Evolutionary conservation across 2,797 vertebrate genomes (phyloP).

Genomic region (Margarornis squamiger): DNA sequence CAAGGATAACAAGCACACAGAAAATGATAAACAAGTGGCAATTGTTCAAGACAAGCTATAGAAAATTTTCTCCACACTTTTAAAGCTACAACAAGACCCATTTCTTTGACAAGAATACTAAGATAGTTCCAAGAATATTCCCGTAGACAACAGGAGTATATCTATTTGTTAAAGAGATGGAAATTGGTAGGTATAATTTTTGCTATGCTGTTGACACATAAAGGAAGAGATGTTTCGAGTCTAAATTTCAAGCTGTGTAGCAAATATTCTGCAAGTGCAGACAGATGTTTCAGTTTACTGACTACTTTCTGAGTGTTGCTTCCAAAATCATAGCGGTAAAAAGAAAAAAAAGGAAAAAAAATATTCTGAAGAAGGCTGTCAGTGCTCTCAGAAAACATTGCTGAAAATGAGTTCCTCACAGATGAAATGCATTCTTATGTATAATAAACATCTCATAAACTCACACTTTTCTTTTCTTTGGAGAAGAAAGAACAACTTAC

Average conservation of each 20-base stretch:
- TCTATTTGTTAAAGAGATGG: neutral
- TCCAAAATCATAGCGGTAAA: neutral
- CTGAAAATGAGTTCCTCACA: neutral
- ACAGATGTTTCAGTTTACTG: constrained; percentile 10
- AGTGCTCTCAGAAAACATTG: neutral
- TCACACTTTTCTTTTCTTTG: neutral
- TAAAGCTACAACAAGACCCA: neutral
- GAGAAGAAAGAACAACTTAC: neutral
- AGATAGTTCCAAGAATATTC: neutral
- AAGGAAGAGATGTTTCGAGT: neutral
- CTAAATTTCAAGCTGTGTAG: constrained; percentile 19
- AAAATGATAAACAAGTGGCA: neutral
- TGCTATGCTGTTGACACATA: neutral
- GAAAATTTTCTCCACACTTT: neutral
- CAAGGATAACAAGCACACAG: neutral
- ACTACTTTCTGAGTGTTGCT: neutral
- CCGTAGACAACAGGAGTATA: neutral
- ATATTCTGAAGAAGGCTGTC: neutral
- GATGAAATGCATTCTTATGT: neutral
- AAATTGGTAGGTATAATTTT: constrained; percentile 12
- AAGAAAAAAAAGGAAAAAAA: neutral
- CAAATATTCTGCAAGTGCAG: neutral
- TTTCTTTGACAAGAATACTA: neutral
- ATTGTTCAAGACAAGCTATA: neutral
- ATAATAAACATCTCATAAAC: neutral